Evolutionary conservation across 2,888 invertebrate species (phyloP).

Genomic region (Scelioninae gen. 2): DNA sequence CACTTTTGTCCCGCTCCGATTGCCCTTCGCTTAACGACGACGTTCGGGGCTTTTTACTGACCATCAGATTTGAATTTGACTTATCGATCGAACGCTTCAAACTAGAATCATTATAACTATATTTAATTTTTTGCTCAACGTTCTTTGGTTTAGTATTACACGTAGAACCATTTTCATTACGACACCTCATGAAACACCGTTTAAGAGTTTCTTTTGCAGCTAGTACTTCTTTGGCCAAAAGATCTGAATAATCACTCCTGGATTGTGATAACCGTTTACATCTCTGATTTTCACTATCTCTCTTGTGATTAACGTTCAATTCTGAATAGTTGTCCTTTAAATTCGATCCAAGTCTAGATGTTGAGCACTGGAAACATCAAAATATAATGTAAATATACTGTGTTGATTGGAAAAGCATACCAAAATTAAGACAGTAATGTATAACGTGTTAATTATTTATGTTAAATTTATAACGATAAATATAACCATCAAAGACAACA

Average conservation of each 20-base stretch:
- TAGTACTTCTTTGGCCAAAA: constrained; percentile 71
- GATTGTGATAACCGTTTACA: too few species aligned
- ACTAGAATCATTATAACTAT: constrained; percentile 21
- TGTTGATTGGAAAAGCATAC: too few species aligned
- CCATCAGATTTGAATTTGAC: constrained; percentile 13
- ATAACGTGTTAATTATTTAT: too few species aligned
- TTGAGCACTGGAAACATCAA: too few species aligned
- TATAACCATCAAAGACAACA: too few species aligned
- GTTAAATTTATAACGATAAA: too few species aligned
- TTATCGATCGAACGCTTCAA: constrained; percentile 22
- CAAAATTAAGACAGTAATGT: too few species aligned
- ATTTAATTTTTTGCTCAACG: constrained; percentile 65
- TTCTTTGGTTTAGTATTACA: constrained; percentile 64
- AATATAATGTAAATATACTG: too few species aligned
- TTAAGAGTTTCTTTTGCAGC: constrained; percentile 73
- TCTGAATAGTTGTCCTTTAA: too few species aligned
- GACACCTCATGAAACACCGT: constrained; percentile 66
- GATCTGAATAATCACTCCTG: constrained; percentile 70
- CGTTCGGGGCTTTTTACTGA: constrained; percentile 14
- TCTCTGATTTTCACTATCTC: too few species aligned
- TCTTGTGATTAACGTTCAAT: too few species aligned
- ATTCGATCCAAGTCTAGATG: too few species aligned
- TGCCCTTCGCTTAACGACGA: constrained; percentile 11
- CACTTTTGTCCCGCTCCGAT: not conserved
- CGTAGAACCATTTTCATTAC: constrained; percentile 40